These are phyloP conservation scores for Germaria angustata DNA, from an alignment of 2,888 invertebrate genomes.

Conservation along the genomic window DNA sequence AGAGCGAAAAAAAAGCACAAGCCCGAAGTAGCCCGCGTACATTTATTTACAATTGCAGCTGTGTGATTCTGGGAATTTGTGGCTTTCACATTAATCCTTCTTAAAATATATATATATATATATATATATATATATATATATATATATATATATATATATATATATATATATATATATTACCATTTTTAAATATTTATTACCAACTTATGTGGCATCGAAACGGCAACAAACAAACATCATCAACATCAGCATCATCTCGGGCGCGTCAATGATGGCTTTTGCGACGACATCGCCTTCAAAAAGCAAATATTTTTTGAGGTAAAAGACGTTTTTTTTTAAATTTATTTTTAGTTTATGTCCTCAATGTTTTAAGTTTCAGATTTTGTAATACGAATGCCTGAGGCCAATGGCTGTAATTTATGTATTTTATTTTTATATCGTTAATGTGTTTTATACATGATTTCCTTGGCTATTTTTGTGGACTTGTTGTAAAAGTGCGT, in stretches of 20 bases:
- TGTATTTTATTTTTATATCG: conserved; percentile 32
- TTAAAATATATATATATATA: no score
- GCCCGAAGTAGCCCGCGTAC: conserved; percentile 67
- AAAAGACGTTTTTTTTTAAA: neutral
- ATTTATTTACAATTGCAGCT: conserved; percentile 58
- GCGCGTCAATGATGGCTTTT: conserved; percentile 19
- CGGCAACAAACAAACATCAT: conserved; percentile 35
- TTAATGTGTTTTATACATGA: conserved; percentile 30
- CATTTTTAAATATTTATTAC: conserved; percentile 47
- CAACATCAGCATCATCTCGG: neutral
- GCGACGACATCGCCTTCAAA: neutral
- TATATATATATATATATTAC: neutral
- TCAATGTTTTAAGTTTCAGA: conserved; percentile 34
- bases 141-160: no score
- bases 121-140: no score
- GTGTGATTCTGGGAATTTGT: conserved; percentile 37
- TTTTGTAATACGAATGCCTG: conserved; percentile 47
- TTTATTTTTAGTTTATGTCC: conserved; percentile 26
- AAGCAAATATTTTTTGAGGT: neutral
- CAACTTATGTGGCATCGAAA: conserved; percentile 45
- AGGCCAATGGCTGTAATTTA: conserved; percentile 49
- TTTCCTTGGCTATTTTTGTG: conserved; percentile 7
- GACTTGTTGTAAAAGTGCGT: neutral
- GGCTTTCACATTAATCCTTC: conserved; percentile 54
- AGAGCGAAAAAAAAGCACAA: conserved; percentile 40